Percentiles rank a stretch among this genome's conserved stretches.
These are phyloP conservation scores for Stenodera caucasica DNA, from an alignment of 2,888 invertebrate genomes.

Conservation along the genomic window DNA sequence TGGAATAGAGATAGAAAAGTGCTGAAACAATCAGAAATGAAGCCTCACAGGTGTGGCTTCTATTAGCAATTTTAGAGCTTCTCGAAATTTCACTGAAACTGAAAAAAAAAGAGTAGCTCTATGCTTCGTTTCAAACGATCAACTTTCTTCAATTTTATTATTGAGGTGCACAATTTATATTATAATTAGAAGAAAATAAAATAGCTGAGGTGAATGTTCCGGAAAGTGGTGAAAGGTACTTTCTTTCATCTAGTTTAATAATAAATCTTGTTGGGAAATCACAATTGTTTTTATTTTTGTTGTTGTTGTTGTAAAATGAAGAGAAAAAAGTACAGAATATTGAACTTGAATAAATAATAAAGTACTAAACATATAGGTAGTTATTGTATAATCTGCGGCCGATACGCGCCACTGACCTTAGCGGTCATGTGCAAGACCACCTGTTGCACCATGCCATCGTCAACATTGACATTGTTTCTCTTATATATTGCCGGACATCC, in stretches of 20 bases:
- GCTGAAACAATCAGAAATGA: too few species aligned
- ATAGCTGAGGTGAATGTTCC: neutral
- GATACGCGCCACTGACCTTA: constrained; percentile 30
- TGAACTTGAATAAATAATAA: constrained; percentile 3
- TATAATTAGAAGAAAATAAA: neutral
- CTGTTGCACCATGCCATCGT: constrained; percentile 10
- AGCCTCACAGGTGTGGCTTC: too few species aligned
- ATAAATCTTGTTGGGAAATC: too few species aligned
- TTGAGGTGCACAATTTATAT: neutral
- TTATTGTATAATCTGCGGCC: constrained; percentile 34
- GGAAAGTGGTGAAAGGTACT: neutral
- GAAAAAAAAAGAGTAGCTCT: too few species aligned
- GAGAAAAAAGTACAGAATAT: neutral
- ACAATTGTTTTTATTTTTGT: too few species aligned
- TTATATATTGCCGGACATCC: constrained; percentile 15
- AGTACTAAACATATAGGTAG: constrained; percentile 12
- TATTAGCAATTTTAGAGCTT: too few species aligned
- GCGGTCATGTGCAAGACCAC: constrained; percentile 21
- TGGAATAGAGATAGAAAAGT: too few species aligned
- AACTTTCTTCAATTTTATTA: neutral
- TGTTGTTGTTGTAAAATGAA: neutral
- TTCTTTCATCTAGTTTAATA: too few species aligned
- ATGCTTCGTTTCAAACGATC: too few species aligned
- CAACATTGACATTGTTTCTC: constrained; percentile 11
- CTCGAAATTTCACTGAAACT: too few species aligned